Percentiles rank a stretch among this genome's conserved stretches.
Conservation (phyloP, 1,140 invertebrate genomes). For the Leptinotarsa texana region DNA sequence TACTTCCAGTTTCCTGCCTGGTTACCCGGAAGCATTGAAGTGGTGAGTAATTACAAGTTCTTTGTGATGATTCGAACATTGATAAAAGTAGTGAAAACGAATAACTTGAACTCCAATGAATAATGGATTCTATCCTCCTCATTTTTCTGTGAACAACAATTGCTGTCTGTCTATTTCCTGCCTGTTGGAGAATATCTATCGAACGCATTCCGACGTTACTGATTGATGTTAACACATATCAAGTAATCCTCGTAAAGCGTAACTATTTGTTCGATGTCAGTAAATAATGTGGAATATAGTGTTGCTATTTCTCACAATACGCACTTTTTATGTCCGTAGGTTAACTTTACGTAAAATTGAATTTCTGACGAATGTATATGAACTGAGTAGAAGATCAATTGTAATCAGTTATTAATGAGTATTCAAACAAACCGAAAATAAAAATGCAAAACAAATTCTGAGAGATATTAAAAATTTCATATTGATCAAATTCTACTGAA, state of each 20-base stretch:
- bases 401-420: too few species aligned
- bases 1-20: too few species aligned
- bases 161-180: not conserved
- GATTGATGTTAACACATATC: constrained; percentile 20
- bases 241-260: constrained; percentile 11
- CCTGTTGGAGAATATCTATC: not conserved
- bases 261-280: constrained; percentile 16
- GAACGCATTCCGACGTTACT: not conserved
- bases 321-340: constrained; percentile 7
- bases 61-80: too few species aligned
- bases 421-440: too few species aligned
- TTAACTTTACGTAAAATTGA: constrained; percentile 16
- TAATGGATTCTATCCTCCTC: too few species aligned
- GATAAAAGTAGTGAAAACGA: too few species aligned
- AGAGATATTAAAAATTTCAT: too few species aligned
- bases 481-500: too few species aligned
- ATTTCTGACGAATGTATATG: constrained; percentile 14
- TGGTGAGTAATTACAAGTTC: too few species aligned
- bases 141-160: not conserved
- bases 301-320: constrained; percentile 15
- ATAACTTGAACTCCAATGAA: too few species aligned
- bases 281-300: constrained; percentile 19
- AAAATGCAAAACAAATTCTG: too few species aligned
- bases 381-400: not conserved
- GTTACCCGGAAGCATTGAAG: too few species aligned